Base-by-base conservation (phyloP, 2,113 vertebrate genomes). In the Gasterosteus nipponicus region DNA sequence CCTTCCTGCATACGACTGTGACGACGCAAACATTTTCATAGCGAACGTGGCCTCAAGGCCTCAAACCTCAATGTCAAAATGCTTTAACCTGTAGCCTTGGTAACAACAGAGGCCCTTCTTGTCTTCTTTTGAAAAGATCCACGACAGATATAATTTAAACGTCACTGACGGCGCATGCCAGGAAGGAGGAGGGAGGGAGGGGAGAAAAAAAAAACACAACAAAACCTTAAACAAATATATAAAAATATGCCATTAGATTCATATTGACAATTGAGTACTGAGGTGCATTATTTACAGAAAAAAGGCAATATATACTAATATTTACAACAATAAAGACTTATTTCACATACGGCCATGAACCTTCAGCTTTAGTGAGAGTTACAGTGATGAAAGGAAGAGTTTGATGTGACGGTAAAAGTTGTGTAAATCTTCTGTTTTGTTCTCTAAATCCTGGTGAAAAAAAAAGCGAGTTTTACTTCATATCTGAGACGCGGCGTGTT, bases 241-340 rank as follows among this genome's bases (percentile, higher is more conserved):
- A 95, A 96, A 96, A 96, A 96, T 95, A 96, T 95, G 95, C 93
- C 93, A 93, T 95, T 91, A 92, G 92, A 94, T 93, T 94, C 90
- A 93, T 95, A 94, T 95, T 78, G 93, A 95, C 94, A 95, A 91
- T 93, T 94, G 89, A 92, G 91, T 89, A 92, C 87, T 58, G 84
- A 82, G 89, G 88, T 91, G 90, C 89, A 89, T 80, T 95, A 95
- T 96, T 93, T 96, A 96, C 95, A 96, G 84, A 93, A 91, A 89
- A 85, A 89, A 92, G 89, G 94, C 85, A 89, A 91, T 93, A 93
- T 92, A 90, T 92, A 92, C 86, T 88, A 91, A 92, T 94, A 95
- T 94, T 92, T 94, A 95, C 94, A 95, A 92, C 90, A 91, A 67
- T 81, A 90, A 90, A 84, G 90, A 90, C 86, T 84, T 84, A 65